These are phyloP conservation scores for Loripinus fragilis DNA, from an alignment of 2,888 invertebrate genomes.

Conservation along the genomic window DNA sequence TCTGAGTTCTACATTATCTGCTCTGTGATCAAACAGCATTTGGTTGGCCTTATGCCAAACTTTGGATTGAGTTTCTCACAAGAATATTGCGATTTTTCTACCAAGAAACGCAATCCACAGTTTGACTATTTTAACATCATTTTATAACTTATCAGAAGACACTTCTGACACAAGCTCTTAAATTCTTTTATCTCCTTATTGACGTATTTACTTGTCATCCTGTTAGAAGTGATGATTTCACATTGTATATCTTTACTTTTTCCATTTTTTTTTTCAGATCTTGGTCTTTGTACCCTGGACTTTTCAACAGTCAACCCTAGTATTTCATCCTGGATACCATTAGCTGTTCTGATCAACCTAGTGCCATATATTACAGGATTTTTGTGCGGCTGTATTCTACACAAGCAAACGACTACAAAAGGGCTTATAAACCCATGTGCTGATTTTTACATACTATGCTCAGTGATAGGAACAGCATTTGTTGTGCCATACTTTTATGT, in stretches of 20 bases:
- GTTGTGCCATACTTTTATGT: not conserved
- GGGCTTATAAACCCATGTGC: not conserved
- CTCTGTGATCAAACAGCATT: too few relatives aligned
- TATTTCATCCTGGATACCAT: slow-evolving; percentile 49
- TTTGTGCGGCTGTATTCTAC: not conserved
- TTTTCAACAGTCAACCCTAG: slow-evolving; percentile 48
- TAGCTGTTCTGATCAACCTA: slow-evolving; percentile 27
- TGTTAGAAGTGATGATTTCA: too few relatives aligned
- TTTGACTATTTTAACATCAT: too few relatives aligned
- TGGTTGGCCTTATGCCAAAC: too few relatives aligned
- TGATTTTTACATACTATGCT: not conserved
- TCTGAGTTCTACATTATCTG: not conserved
- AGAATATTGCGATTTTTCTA: too few relatives aligned
- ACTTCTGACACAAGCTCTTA: too few relatives aligned
- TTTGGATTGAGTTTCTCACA: too few relatives aligned
- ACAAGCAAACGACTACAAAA: not conserved
- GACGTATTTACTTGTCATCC: too few relatives aligned
- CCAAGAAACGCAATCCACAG: too few relatives aligned
- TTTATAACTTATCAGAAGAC: too few relatives aligned
- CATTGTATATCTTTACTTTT: too few relatives aligned
- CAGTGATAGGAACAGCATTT: not conserved
- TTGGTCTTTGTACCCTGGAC: slow-evolving; percentile 56
- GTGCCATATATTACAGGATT: not conserved
- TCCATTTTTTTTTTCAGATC: slow-evolving; percentile 48
- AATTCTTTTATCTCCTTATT: too few relatives aligned